Conservation (phyloP, 1,140 invertebrate genomes). For the Diuraphis noxia region DNA sequence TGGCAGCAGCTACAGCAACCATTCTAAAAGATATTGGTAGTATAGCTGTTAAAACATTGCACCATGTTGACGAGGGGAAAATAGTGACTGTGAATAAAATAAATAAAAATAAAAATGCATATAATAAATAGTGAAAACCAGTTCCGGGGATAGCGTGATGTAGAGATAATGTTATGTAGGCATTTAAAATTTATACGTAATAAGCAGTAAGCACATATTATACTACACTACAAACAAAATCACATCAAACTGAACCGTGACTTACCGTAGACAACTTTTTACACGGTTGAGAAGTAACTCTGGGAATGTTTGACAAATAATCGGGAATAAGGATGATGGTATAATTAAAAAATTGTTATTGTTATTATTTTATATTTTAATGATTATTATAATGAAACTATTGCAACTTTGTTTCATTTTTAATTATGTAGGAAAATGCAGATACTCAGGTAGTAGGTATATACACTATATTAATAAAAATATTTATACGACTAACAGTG, state of each 20-base stretch:
- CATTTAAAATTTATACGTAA: background rate
- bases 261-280: background rate
- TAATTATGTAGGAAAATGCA: background rate
- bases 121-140: slow-evolving; percentile 38
- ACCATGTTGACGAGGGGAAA: background rate
- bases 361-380: background rate
- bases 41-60: background rate
- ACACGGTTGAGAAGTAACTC: background rate
- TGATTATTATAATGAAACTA: background rate
- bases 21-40: background rate
- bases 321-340: background rate
- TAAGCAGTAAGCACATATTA: background rate
- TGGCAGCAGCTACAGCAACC: background rate
- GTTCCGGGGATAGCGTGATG: background rate
- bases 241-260: background rate
- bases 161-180: background rate
- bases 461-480: background rate
- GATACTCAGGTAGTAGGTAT: no score
- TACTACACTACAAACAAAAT: background rate
- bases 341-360: background rate
- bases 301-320: background rate
- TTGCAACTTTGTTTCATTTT: background rate
- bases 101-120: slow-evolving; percentile 3
- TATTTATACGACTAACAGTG: background rate
- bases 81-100: background rate